Conservation (phyloP, 1,140 invertebrate genomes). For the Cotesia typhae region DNA sequence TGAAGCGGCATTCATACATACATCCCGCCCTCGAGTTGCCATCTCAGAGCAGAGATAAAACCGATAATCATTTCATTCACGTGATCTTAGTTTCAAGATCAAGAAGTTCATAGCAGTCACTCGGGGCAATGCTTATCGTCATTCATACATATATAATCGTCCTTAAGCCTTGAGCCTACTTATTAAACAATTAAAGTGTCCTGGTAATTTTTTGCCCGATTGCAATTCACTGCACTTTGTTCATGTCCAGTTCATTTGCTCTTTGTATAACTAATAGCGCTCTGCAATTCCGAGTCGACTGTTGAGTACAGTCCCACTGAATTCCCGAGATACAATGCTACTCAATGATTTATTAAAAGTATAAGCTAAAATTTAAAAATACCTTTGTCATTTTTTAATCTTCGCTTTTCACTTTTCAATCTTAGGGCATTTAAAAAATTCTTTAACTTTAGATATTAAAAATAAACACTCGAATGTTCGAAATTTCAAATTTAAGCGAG, state of each 20-base stretch:
- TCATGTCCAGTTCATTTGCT: constrained; percentile 1
- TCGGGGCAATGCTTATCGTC: constrained; percentile 34
- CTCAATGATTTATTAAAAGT: too few relatives aligned
- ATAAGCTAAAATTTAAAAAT: too few relatives aligned
- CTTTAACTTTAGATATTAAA: too few relatives aligned
- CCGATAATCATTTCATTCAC: constrained; percentile 15
- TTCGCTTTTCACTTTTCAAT: too few relatives aligned
- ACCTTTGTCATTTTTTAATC: too few relatives aligned
- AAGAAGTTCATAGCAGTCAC: constrained; percentile 10
- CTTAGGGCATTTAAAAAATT: too few relatives aligned
- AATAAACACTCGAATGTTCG: too few relatives aligned
- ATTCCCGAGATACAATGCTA: too few relatives aligned
- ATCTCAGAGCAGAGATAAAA: constrained; percentile 5
- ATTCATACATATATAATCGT: constrained; percentile 22
- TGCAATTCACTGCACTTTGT: neutral
- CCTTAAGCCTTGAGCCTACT: constrained; percentile 6
- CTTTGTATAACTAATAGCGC: neutral
- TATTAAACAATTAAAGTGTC: constrained; percentile 56
- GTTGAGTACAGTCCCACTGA: too few relatives aligned
- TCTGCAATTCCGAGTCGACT: too few relatives aligned
- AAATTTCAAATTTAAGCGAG: too few relatives aligned
- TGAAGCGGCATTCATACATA: neutral
- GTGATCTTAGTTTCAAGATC: neutral
- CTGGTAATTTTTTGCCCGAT: neutral
- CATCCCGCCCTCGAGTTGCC: neutral